These are phyloP conservation scores for Coregonus suidteri DNA, from an alignment of 2,797 vertebrate species.

Conservation along the genomic window DNA sequence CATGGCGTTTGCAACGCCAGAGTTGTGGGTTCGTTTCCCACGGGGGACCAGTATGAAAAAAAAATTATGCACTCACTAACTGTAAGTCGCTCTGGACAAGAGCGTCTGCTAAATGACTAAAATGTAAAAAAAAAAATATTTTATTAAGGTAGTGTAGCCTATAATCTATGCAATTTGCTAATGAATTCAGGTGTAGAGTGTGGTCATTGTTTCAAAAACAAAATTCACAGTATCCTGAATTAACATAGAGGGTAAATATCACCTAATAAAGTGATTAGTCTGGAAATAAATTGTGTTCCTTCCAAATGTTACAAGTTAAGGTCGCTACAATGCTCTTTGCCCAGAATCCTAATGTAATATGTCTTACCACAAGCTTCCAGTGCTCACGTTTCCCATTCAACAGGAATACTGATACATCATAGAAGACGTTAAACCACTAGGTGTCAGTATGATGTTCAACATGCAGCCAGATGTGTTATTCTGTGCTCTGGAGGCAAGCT, in stretches of 20 bases:
- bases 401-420: not conserved
- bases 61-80: too few relatives aligned
- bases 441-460: slow-evolving; percentile 5
- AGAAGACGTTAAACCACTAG: not conserved
- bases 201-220: not conserved
- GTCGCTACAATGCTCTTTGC: not conserved
- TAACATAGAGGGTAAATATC: not conserved
- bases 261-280: slow-evolving; percentile 13
- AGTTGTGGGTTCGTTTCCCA: too few relatives aligned
- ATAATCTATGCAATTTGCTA: slow-evolving; percentile 13
- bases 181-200: slow-evolving; percentile 7
- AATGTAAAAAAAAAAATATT: too few relatives aligned
- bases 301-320: not conserved
- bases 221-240: not conserved
- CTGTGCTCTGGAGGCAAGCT: not conserved
- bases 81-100: too few relatives aligned
- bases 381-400: not conserved
- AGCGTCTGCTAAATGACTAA: too few relatives aligned
- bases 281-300: not conserved
- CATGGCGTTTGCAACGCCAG: too few relatives aligned
- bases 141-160: not conserved
- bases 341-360: not conserved
- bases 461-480: not conserved
- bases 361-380: not conserved
- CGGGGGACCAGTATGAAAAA: too few relatives aligned